phyloP scores from a whole-genome alignment of 2,888 invertebrate species.

The Cantharis nigra region DNA sequence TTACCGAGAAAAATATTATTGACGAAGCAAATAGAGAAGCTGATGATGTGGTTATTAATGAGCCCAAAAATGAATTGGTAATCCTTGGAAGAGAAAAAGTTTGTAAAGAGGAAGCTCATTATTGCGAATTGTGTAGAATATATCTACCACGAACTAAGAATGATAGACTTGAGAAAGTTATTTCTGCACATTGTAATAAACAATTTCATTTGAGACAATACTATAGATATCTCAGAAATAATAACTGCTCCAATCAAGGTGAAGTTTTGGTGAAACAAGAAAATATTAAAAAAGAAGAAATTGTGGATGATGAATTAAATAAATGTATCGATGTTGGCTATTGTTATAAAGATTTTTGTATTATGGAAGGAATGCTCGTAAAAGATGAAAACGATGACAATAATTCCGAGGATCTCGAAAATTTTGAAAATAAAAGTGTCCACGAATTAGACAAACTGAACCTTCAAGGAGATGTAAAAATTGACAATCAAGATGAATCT shows the following conservation, averaged over 20 bases:
- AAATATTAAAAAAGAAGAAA: conserved; percentile 51
- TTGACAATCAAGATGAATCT: too few relatives aligned
- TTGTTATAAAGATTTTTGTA: too few relatives aligned
- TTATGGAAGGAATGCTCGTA: too few relatives aligned
- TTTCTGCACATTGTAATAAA: conserved; percentile 69
- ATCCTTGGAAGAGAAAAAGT: conserved; percentile 79
- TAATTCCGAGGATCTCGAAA: too few relatives aligned
- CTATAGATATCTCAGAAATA: conserved; percentile 72
- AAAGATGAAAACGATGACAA: too few relatives aligned
- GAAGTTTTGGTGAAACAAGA: conserved; percentile 60
- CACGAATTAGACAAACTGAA: too few relatives aligned
- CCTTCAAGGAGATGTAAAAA: too few relatives aligned
- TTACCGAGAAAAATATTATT: conserved; percentile 56
- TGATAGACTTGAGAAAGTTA: conserved; percentile 55
- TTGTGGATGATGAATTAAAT: too few relatives aligned
- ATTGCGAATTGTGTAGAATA: conserved; percentile 79
- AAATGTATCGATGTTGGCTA: too few relatives aligned
- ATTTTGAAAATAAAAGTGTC: too few relatives aligned
- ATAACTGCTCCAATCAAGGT: conserved; percentile 67
- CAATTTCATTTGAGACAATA: conserved; percentile 77
- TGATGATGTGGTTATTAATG: conserved; percentile 46
- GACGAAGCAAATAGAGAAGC: conserved; percentile 32
- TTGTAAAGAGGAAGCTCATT: conserved; percentile 76
- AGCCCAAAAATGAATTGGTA: conserved; percentile 65
- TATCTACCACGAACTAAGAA: conserved; percentile 69